Conservation (phyloP, 2,113 vertebrate species). For the Glaucomys volans region DNA sequence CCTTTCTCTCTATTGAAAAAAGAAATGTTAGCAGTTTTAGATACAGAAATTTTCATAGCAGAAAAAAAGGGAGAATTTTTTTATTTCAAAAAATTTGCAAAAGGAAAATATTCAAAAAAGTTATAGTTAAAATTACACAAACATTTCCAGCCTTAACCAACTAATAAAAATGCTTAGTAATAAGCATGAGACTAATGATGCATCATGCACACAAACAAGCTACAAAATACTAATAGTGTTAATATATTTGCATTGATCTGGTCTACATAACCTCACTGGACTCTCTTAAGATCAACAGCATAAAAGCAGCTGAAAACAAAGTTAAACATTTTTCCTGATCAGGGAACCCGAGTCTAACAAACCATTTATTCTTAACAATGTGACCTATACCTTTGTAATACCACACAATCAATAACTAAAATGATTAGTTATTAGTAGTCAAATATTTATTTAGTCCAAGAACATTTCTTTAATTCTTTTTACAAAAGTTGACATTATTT, state of each 20-base stretch:
- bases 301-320: not conserved
- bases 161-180: constrained; percentile 12
- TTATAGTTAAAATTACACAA: constrained; percentile 13
- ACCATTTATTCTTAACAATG: not conserved
- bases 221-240: not conserved
- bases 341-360: not conserved
- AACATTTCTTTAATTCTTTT: constrained; percentile 40
- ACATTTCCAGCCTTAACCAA: constrained; percentile 30
- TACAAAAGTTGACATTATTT: constrained; percentile 39
- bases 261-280: not conserved
- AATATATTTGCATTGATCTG: not conserved
- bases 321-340: not conserved
- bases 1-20: not conserved
- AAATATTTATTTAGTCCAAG: constrained; percentile 31
- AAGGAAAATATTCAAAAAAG: constrained; percentile 50
- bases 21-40: constrained; percentile 17
- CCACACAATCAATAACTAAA: not conserved
- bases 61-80: not conserved
- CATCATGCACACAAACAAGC: not conserved
- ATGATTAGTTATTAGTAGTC: not conserved
- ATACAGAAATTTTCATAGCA: not conserved
- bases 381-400: constrained; percentile 6
- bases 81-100: not conserved
- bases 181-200: constrained; percentile 48
- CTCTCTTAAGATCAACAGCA: not conserved